Percentiles rank a stretch among this genome's conserved stretches.
These are phyloP conservation scores for Phaonia tiefii DNA, from an alignment of 2,888 invertebrate species.

Conservation along the genomic window DNA sequence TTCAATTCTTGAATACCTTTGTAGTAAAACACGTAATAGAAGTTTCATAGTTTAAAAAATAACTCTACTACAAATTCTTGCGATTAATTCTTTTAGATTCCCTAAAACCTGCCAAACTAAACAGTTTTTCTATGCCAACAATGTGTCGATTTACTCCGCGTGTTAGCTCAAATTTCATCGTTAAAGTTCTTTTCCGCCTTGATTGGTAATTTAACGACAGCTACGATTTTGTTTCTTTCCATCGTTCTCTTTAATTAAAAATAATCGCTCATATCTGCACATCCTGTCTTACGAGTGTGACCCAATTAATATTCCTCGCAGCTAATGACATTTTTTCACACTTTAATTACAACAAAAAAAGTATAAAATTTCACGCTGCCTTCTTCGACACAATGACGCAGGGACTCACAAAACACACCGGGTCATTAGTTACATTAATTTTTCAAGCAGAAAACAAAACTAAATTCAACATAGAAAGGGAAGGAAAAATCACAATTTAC, in stretches of 20 bases:
- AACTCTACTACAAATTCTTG: no score
- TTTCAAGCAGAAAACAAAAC: slow-evolving; percentile 22
- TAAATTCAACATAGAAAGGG: neutral
- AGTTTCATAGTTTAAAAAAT: no score
- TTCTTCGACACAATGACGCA: neutral
- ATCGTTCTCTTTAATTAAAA: neutral
- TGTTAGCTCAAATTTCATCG: neutral
- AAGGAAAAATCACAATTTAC: slow-evolving; percentile 22
- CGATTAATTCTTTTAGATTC: no score
- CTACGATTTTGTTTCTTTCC: neutral
- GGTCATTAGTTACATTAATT: slow-evolving; percentile 38
- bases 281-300: neutral
- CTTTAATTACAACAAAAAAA: slow-evolving; percentile 31
- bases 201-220: no score
- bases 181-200: neutral
- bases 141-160: neutral
- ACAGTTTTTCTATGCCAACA: neutral
- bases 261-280: neutral
- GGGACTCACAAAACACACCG: neutral
- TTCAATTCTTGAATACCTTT: no score
- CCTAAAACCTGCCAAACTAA: no score
- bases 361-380: slow-evolving; percentile 32
- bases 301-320: slow-evolving; percentile 10
- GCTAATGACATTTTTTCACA: slow-evolving; percentile 48
- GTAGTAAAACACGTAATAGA: no score